A percentile compares a stretch with the other conserved stretches of the same genome.
Evolutionary conservation across 2,113 vertebrate genomes (phyloP).

Genomic region (Halcyon malimbica): DNA sequence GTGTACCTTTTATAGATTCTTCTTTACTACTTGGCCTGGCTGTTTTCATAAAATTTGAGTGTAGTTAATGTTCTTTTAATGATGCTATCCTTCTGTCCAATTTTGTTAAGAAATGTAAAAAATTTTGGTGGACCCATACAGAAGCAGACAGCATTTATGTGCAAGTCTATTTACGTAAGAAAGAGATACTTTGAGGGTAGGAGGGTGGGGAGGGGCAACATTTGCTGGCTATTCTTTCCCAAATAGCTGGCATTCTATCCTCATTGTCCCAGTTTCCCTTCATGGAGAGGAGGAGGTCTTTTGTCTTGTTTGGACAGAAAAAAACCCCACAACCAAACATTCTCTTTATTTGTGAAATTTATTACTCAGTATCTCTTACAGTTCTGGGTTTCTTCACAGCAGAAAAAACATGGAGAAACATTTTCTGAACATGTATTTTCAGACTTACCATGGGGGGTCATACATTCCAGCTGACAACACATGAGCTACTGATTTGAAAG

Average conservation of each 20-base stretch:
- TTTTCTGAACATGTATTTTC: neutral
- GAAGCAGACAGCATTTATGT: neutral
- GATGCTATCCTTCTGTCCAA: neutral
- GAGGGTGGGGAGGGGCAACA: no score
- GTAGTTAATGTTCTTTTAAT: neutral
- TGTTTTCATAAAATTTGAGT: neutral
- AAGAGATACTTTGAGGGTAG: neutral
- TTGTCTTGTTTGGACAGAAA: accelerated
- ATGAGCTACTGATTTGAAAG: neutral
- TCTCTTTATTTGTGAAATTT: neutral
- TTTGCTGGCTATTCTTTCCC: neutral
- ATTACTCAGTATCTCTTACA: neutral
- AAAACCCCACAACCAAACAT: neutral
- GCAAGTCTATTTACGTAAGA: neutral
- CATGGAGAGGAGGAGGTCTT: neutral
- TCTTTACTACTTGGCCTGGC: neutral
- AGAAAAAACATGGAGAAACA: neutral
- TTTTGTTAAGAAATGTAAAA: neutral
- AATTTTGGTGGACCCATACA: neutral
- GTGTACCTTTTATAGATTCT: neutral
- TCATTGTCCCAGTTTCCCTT: neutral
- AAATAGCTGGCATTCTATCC: neutral
- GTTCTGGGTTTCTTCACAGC: neutral
- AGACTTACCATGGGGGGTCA: neutral
- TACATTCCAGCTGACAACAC: conserved; percentile 8